A percentile compares a stretch with the other conserved stretches of the same genome.
These are phyloP conservation scores for Dasyprocta punctata DNA, from an alignment of 2,113 vertebrate genomes.

Conservation along the genomic window DNA sequence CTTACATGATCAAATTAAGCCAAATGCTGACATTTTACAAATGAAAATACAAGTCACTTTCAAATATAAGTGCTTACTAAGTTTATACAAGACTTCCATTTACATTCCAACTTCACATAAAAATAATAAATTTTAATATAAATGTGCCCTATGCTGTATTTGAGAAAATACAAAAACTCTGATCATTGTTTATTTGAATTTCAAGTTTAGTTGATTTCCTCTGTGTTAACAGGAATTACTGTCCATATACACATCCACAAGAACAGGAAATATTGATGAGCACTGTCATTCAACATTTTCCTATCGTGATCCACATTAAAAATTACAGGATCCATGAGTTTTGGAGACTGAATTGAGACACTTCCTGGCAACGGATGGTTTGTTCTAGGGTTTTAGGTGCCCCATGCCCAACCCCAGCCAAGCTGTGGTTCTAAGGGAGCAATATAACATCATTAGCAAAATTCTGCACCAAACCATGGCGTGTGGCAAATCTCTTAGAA, in stretches of 20 bases:
- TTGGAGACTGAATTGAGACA: not conserved
- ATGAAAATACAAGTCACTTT: not conserved
- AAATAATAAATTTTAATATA: not conserved
- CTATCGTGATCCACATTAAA: not conserved
- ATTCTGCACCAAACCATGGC: not conserved
- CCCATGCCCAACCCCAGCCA: not conserved
- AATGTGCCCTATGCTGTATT: not conserved
- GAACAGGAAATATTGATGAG: not conserved
- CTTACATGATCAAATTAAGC: not conserved
- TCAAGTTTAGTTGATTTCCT: not conserved
- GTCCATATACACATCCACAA: not conserved
- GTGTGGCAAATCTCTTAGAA: not conserved
- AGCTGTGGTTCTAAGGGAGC: not conserved
- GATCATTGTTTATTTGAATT: not conserved
- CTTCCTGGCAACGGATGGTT: not conserved
- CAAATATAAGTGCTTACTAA: not conserved
- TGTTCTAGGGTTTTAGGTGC: fast-evolving
- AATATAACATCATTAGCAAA: not conserved
- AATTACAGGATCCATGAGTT: not conserved
- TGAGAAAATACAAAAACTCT: not conserved
- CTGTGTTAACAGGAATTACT: not conserved
- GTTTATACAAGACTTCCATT: not conserved
- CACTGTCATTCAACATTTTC: not conserved
- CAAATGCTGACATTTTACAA: not conserved
- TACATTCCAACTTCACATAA: not conserved